A percentile compares a stretch with the other conserved stretches of the same genome.
Evolutionary conservation across 2,113 vertebrate species (phyloP).

Genomic region (Salvelinus alpinus): DNA sequence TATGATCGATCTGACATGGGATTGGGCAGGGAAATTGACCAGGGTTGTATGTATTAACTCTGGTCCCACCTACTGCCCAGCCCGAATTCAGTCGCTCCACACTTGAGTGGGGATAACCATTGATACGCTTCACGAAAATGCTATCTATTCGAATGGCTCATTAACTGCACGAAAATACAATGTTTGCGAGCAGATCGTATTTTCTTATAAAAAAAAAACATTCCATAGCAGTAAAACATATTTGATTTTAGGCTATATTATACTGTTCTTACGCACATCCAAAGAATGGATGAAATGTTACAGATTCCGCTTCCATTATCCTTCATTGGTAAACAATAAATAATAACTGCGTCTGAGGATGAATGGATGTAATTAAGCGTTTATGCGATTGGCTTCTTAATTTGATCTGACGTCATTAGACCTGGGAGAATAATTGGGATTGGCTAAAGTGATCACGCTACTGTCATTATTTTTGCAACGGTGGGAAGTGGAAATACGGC

Average conservation of each 20-base stretch:
- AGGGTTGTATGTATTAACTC: slow-evolving; percentile 31
- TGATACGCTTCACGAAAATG: not conserved
- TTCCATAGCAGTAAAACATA: not conserved
- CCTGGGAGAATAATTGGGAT: slow-evolving; percentile 29
- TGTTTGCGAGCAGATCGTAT: not conserved
- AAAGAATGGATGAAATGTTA: no score
- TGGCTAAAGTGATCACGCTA: slow-evolving; percentile 46
- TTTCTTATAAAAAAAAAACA: not conserved
- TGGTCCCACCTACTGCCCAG: slow-evolving; percentile 46
- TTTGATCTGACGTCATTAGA: slow-evolving; percentile 48
- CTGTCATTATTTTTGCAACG: slow-evolving; percentile 69
- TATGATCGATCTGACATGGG: slow-evolving; percentile 50
- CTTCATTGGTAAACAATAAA: not conserved
- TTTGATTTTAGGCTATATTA: not conserved
- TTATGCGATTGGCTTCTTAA: slow-evolving; percentile 39
- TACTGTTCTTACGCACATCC: no score
- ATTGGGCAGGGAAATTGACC: slow-evolving; percentile 59
- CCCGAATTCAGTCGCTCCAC: slow-evolving; percentile 25
- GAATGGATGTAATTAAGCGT: slow-evolving; percentile 22
- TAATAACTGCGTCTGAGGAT: not conserved
- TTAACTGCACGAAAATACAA: not conserved
- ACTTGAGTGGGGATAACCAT: not conserved
- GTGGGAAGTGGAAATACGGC: slow-evolving; percentile 12
- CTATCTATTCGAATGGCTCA: not conserved
- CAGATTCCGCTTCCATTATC: not conserved